Evolutionary conservation across 2,888 invertebrate species (phyloP), one percentile per base, ranked within the genome.

Genomic region (Eustalomyia histrio): DNA sequence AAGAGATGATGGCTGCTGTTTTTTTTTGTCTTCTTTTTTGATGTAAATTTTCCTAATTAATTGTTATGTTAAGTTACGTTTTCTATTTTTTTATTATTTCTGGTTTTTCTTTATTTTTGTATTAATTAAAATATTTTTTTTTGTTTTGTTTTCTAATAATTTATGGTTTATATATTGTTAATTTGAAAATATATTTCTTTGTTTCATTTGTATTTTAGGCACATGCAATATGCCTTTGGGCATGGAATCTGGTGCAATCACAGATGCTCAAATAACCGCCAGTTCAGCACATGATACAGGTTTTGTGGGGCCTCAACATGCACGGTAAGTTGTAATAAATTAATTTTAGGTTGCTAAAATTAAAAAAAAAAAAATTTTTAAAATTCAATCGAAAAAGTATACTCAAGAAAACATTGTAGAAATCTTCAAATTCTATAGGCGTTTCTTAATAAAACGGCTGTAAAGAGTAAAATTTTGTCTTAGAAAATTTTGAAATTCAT

Each of bases 251-350:
- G 94, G 95, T 82, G 92, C 92, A 84, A 96, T 97, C 88, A 93
- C 93, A 87, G 95, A 96, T 91, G 92, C 93, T 86, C 95, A 95
- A 90, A 94, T 96, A 90, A 93, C 94, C 80, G 95, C 96, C 80
- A 96, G 95, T 89, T 95, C 96, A 75, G 94, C 95, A 85, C 96
- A 95, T 91, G 96, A 96, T 90, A 92, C 93, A 84, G 94, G 94
- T 86, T 95, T 94, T 89, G 96, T 96, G 83, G 96, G 96, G 86
- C 95, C 96, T 47, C 94, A 95, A 87, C 94, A 95, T 90, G 95
- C 95, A 90, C 94, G 96, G 96, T 96, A 91, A 92, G 91, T 47
- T 47, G 47, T 8, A 52, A 69, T 17, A 21, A 29, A 79, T 72
- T 64, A 71, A 52, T 53, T 21, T 33, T n/a, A 43, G n/a, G 10